phyloP scores from a whole-genome alignment of 2,888 invertebrate genomes.

The Dasysyrphus tricinctus region DNA sequence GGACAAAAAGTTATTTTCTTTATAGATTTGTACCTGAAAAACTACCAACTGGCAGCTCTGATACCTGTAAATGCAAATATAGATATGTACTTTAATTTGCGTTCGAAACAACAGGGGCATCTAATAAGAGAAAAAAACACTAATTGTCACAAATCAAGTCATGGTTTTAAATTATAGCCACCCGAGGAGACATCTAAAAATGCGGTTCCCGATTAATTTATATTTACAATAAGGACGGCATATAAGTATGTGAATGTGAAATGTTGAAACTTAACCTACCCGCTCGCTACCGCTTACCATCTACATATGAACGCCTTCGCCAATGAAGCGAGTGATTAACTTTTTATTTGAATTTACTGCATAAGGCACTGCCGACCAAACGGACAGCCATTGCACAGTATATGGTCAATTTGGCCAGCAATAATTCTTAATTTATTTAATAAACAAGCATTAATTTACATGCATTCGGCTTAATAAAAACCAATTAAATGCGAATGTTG shows the following conservation, averaged over 20 bases:
- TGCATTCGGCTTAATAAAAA: slow-evolving; percentile 75
- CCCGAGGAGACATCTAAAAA: slow-evolving; percentile 35
- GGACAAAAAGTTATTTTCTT: too few relatives aligned
- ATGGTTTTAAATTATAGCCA: slow-evolving; percentile 55
- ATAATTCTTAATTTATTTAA: slow-evolving; percentile 75
- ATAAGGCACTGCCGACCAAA: slow-evolving; percentile 31
- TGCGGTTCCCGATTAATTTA: slow-evolving; percentile 23
- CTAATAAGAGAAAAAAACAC: slow-evolving; percentile 15
- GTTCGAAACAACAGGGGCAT: slow-evolving; percentile 14
- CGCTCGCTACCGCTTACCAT: slow-evolving; percentile 1
- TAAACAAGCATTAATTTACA: slow-evolving; percentile 75
- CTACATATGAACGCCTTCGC: slow-evolving; percentile 27
- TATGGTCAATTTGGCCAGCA: slow-evolving; percentile 58
- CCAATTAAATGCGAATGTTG: slow-evolving; percentile 72
- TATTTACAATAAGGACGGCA: slow-evolving; percentile 2
- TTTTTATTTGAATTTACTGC: slow-evolving; percentile 72
- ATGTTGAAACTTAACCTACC: slow-evolving; percentile 26
- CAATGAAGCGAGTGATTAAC: slow-evolving; percentile 60
- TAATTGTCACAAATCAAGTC: slow-evolving; percentile 63
- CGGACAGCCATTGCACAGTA: slow-evolving; percentile 23
- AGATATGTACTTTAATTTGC: slow-evolving; percentile 16
- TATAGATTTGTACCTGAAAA: too few relatives aligned
- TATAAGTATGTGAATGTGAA: not conserved
- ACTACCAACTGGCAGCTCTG: not conserved
- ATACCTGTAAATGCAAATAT: slow-evolving; percentile 4